Evolutionary conservation across 1,140 invertebrate genomes (phyloP).

Genomic region (Drosophila dunni): DNA sequence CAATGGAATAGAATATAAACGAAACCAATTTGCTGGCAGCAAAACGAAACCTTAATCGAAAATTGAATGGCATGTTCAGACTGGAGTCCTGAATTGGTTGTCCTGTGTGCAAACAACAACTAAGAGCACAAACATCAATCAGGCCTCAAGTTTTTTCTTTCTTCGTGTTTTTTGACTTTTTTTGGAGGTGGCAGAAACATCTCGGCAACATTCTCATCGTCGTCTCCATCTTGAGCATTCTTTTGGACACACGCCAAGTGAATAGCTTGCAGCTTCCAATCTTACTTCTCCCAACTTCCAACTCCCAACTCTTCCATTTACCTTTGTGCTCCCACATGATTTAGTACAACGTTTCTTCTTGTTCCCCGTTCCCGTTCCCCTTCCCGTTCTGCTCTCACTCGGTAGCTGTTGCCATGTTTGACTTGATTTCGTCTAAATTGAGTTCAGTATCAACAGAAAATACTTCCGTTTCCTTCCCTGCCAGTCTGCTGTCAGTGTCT

Average conservation of each 20-base stretch:
- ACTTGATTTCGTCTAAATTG: constrained; percentile 83
- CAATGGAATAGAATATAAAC: constrained; percentile 23
- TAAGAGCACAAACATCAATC: constrained; percentile 81
- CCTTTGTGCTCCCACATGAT: constrained; percentile 78
- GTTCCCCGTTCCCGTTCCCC: constrained; percentile 15
- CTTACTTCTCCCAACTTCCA: neutral
- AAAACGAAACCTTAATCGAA: constrained; percentile 72
- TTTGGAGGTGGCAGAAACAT: constrained; percentile 11
- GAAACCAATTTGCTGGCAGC: constrained; percentile 66
- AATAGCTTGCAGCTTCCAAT: constrained; percentile 21
- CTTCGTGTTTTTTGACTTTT: constrained; percentile 14
- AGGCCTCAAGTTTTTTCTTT: constrained; percentile 62
- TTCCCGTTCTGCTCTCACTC: neutral
- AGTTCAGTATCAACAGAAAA: constrained; percentile 83
- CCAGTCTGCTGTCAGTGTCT: constrained; percentile 46
- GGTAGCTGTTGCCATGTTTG: constrained; percentile 75
- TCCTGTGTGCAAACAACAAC: constrained; percentile 68
- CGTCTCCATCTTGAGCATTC: constrained; percentile 66
- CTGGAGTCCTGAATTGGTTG: constrained; percentile 18
- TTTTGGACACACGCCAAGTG: constrained; percentile 62
- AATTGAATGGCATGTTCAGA: constrained; percentile 64
- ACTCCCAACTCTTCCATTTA: constrained; percentile 32
- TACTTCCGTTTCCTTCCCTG: constrained; percentile 76
- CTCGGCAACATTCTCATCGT: constrained; percentile 36
- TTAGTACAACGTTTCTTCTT: constrained; percentile 69